phyloP scores from a whole-genome alignment of 2,888 invertebrate genomes.

The Phyllotreta striolata region DNA sequence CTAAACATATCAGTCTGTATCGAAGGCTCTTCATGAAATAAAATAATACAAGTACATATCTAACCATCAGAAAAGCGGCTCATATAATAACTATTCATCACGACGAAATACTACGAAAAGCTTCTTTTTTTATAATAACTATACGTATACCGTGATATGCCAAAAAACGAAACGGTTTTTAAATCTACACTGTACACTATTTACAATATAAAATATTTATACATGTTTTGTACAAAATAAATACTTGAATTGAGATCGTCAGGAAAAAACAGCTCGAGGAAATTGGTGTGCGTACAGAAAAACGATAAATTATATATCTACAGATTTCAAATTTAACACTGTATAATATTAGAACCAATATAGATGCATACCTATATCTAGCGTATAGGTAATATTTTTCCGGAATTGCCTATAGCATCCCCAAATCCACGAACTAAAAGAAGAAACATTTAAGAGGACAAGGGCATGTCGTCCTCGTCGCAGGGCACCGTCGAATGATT shows the following conservation, averaged over 20 bases:
- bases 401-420: conserved; percentile 3
- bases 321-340: no score
- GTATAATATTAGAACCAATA: neutral
- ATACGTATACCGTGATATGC: conserved; percentile 39
- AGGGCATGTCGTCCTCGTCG: conserved; percentile 66
- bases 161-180: conserved; percentile 26
- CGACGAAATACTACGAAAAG: conserved; percentile 19
- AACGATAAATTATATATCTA: no score
- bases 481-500: conserved; percentile 77
- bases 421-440: neutral
- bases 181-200: conserved; percentile 42
- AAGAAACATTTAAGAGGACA: conserved; percentile 41
- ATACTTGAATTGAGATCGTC: conserved; percentile 43
- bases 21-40: conserved; percentile 41
- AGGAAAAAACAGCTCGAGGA: conserved; percentile 19
- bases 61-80: conserved; percentile 38
- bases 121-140: conserved; percentile 13
- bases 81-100: conserved; percentile 12
- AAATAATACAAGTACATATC: no score
- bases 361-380: neutral
- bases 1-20: conserved; percentile 45
- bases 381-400: no score
- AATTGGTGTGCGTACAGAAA: no score
- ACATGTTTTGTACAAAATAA: conserved; percentile 39
- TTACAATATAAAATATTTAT: conserved; percentile 31